Conservation (phyloP, 1,140 invertebrate species). For the Ephestia elutella region DNA sequence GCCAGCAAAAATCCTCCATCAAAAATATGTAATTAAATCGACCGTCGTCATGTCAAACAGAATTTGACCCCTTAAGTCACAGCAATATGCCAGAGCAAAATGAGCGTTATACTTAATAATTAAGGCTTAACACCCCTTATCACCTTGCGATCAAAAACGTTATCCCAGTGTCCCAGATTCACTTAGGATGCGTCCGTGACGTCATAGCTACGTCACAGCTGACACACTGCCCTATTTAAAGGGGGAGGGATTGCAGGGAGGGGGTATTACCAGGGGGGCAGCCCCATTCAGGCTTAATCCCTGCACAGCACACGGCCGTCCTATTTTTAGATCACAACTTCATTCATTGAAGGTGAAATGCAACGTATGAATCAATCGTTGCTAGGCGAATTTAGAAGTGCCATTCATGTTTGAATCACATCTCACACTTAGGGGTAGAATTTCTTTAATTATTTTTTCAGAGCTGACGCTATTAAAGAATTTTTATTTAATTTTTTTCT, state of each 20-base stretch:
- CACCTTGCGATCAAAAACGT: background rate
- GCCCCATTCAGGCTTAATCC: constrained; percentile 52
- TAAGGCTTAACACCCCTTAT: background rate
- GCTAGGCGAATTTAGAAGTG: background rate
- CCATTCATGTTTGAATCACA: constrained; percentile 1
- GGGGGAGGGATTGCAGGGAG: background rate
- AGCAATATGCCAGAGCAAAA: no score
- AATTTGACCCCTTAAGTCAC: no score
- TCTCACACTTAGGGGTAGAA: no score
- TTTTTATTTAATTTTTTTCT: no score
- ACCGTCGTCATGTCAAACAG: no score
- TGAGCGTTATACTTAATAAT: background rate
- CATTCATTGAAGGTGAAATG: constrained; percentile 44
- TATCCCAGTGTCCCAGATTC: constrained; percentile 35
- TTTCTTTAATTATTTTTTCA: no score
- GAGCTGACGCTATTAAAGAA: no score
- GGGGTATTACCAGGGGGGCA: constrained; percentile 10
- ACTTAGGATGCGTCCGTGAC: constrained; percentile 51
- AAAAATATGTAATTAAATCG: no score
- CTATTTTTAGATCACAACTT: constrained; percentile 61
- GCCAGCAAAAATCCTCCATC: no score
- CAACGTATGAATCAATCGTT: constrained; percentile 13
- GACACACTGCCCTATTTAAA: constrained; percentile 56
- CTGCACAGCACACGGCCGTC: constrained; percentile 29
- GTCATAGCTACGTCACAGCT: constrained; percentile 49